These are phyloP conservation scores for Eremophila alpestris DNA, from an alignment of 2,797 vertebrate species.

Conservation along the genomic window DNA sequence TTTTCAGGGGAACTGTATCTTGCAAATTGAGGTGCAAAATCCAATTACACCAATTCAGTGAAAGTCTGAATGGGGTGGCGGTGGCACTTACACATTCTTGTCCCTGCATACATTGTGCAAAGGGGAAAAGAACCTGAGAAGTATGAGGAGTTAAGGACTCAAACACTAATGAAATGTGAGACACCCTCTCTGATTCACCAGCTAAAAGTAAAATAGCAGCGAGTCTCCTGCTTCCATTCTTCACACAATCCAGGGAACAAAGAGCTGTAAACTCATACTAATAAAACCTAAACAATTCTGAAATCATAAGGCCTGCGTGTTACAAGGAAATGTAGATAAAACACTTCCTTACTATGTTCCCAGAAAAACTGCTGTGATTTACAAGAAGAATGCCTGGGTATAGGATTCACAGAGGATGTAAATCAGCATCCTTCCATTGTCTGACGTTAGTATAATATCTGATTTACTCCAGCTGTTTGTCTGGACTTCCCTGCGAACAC, in stretches of 20 bases:
- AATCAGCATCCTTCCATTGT: conserved; percentile 30
- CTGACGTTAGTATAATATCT: conserved; percentile 11
- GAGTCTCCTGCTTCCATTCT: not conserved
- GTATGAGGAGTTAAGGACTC: conserved; percentile 70
- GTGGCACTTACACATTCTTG: conserved; percentile 51
- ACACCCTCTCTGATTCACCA: conserved; percentile 64
- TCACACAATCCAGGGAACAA: conserved; percentile 61
- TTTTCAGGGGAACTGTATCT: conserved; percentile 54
- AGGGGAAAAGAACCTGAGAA: conserved; percentile 70
- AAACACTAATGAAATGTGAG: conserved; percentile 71
- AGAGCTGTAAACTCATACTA: conserved; percentile 27
- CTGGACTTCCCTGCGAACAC: not conserved
- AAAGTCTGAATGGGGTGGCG: conserved; percentile 45
- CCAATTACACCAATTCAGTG: conserved; percentile 53
- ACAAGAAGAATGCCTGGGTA: not conserved
- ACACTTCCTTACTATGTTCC: not conserved
- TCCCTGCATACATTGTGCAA: conserved; percentile 55
- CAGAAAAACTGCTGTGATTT: conserved; percentile 26
- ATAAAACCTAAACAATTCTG: conserved; percentile 24
- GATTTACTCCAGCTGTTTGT: conserved; percentile 34
- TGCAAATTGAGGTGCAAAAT: conserved; percentile 65
- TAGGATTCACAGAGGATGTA: conserved; percentile 8
- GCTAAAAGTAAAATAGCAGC: conserved; percentile 49
- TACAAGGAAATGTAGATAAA: conserved; percentile 4
- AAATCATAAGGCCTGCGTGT: not conserved